Base-by-base conservation (phyloP, 53 echinoderm and acorn worm species). In the Holothuria leucospilota region DNA sequence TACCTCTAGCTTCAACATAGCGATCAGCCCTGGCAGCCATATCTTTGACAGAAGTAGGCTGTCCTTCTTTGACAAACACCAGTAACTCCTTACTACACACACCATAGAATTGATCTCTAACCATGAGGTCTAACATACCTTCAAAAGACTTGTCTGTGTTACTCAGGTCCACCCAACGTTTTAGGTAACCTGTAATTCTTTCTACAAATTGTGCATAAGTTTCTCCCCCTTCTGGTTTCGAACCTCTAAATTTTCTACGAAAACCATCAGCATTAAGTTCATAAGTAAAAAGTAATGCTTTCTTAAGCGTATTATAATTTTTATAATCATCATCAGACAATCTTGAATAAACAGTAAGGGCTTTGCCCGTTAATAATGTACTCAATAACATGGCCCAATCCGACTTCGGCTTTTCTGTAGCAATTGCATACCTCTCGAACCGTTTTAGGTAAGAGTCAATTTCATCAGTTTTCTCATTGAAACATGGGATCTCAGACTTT, bases 381-480 rank as follows among this genome's bases (percentile, higher is more conserved):
- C 34, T 34, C 34, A 34, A 34, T 3, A 34, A 34, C 3, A 34
- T 34, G 34, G 34, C 34, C 3, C 34, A 34, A 34, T 34, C 34
- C 3, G 34, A 34, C 34, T 34, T 34, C 3, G 34, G 34, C 34
- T 34, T 34, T 34, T 3, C 34, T 1, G 34, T 3, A 34, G 34
- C 34, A 3, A 3, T 34, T 2, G 2, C 1, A 3, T 13, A 92
- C 65, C 87, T 78, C 72, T 91, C 89, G 71, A 94, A 91, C 28
- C 91, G 84, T 63, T 78, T 82, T 21, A 94, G 58, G 65, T 91
- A 91, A 26, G 87, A 86, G 72, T 94, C 91, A 39, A 94, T 84
- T 20, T 91, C 94, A 69, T 94, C 91, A 25, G 72, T 84, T 60
- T 77, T 68, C 34, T 91, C 94, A 3, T 34, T 34, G 34, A 34